Conservation (phyloP, 2,113 vertebrate genomes). For the Paracanthobrama guichenoti region DNA sequence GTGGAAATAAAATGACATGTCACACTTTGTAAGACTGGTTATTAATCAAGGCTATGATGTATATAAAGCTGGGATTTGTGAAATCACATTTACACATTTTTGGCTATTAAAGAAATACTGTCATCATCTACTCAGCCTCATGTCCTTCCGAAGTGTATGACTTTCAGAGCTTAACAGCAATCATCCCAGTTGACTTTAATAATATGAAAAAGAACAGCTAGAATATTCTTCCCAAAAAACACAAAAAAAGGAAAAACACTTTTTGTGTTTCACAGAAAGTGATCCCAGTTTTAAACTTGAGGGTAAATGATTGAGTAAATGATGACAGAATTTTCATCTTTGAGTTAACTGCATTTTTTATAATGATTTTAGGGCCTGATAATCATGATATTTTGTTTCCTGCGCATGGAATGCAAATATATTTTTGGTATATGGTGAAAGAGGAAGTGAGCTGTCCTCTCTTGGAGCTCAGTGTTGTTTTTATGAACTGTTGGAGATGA, state of each 20-base stretch:
- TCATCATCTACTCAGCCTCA: neutral
- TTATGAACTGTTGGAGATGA: conserved; percentile 53
- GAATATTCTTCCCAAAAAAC: neutral
- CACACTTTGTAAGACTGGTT: conserved; percentile 17
- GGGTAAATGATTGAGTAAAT: neutral
- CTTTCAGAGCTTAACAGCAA: neutral
- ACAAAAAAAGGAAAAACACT: neutral
- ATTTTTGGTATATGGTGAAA: conserved; percentile 24
- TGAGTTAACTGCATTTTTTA: neutral
- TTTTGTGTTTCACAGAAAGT: neutral
- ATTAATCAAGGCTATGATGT: conserved; percentile 43
- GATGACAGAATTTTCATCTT: neutral
- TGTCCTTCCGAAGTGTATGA: neutral
- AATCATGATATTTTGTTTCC: neutral
- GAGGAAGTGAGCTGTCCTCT: conserved; percentile 54
- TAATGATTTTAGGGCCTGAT: neutral
- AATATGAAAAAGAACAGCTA: neutral
- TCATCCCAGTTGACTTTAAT: neutral
- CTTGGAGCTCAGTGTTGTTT: conserved; percentile 42
- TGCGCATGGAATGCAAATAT: conserved; percentile 22
- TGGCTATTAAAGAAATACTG: neutral
- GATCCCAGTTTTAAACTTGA: neutral
- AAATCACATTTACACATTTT: conserved; percentile 25
- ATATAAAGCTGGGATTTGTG: conserved; percentile 12
- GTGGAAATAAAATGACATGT: conserved; percentile 20